phyloP scores from a whole-genome alignment of 1,140 invertebrate genomes.

The Bombus pascuorum region DNA sequence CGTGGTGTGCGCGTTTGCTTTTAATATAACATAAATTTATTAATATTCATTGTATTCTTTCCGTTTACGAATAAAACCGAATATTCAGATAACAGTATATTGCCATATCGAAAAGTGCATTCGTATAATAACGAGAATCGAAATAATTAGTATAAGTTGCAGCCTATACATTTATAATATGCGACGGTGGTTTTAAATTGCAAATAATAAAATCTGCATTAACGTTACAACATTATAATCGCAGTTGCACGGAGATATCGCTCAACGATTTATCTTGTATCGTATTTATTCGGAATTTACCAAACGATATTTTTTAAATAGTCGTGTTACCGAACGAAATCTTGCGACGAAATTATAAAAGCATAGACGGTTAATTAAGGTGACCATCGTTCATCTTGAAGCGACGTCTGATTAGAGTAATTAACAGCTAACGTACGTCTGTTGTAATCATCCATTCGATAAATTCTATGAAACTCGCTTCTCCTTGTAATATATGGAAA shows the following conservation, averaged over 20 bases:
- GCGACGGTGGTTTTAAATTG: not conserved
- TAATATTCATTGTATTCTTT: not conserved
- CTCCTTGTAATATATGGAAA: constrained; percentile 46
- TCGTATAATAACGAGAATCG: not conserved
- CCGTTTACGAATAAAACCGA: too few relatives aligned
- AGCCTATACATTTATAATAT: not conserved
- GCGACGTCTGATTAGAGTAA: constrained; percentile 11
- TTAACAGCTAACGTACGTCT: constrained; percentile 17
- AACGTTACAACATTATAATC: not conserved
- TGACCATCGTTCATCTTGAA: constrained; percentile 28
- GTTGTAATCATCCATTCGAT: constrained; percentile 30
- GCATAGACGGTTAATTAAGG: constrained; percentile 14
- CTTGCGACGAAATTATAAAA: not conserved
- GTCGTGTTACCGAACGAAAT: too few relatives aligned
- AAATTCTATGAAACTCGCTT: constrained; percentile 41
- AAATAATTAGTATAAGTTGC: not conserved
- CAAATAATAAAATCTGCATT: constrained; percentile 1
- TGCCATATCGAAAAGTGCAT: not conserved
- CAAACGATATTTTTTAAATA: not conserved
- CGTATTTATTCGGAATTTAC: not conserved
- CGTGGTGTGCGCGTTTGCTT: not conserved
- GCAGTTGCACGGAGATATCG: not conserved
- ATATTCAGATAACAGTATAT: constrained; percentile 1
- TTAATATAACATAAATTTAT: not conserved
- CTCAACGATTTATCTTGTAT: not conserved